Conservation (phyloP, 2,888 invertebrate genomes). For the Marasmarcha lunaedactyla region DNA sequence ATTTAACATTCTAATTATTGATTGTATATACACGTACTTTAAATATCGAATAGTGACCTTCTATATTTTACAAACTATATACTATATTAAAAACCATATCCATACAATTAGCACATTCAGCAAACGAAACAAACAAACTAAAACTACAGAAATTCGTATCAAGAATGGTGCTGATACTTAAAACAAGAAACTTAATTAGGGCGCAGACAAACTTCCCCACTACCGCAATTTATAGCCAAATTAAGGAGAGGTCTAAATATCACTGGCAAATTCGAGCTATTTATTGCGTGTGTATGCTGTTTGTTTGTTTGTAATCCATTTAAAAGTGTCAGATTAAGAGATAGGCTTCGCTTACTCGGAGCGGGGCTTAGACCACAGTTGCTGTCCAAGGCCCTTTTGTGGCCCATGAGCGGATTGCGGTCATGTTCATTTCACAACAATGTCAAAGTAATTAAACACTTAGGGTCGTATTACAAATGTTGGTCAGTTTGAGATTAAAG, state of each 20-base stretch:
- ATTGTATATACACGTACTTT: too few relatives aligned
- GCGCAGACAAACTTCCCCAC: slow-evolving; percentile 1
- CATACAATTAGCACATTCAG: too few relatives aligned
- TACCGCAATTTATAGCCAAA: slow-evolving; percentile 1
- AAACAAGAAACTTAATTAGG: slow-evolving; percentile 1
- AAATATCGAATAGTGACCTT: too few relatives aligned
- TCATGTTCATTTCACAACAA: slow-evolving; percentile 50
- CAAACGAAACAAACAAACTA: too few relatives aligned
- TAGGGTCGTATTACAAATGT: slow-evolving; percentile 16
- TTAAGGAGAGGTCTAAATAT: slow-evolving; percentile 20
- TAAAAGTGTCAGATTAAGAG: slow-evolving; percentile 53
- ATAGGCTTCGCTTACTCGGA: slow-evolving; percentile 43
- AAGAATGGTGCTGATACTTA: neutral
- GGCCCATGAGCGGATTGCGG: slow-evolving; percentile 29
- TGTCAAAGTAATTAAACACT: slow-evolving; percentile 49
- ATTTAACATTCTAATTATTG: too few relatives aligned
- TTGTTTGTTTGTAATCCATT: slow-evolving; percentile 41
- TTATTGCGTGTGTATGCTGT: slow-evolving; percentile 28
- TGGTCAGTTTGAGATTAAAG: too few relatives aligned
- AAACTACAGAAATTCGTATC: neutral
- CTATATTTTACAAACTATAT: too few relatives aligned
- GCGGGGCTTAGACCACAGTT: slow-evolving; percentile 26
- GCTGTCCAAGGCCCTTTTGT: slow-evolving; percentile 24
- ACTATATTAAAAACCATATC: too few relatives aligned
- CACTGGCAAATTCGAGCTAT: slow-evolving; percentile 20